These are phyloP conservation scores for Maniola jurtina DNA, from an alignment of 1,140 invertebrate species.

Conservation along the genomic window DNA sequence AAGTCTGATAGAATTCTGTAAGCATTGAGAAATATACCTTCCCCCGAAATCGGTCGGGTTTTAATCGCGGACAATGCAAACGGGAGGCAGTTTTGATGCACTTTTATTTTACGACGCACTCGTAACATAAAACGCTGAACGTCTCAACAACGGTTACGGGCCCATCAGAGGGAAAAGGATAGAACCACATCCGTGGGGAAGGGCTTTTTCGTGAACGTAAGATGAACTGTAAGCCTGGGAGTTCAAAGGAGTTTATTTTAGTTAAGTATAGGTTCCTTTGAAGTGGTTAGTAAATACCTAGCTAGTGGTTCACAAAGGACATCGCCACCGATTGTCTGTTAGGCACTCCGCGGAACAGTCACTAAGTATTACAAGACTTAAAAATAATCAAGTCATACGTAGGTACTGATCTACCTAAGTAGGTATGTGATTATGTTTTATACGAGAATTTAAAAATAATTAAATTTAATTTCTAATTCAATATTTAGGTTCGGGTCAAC, in stretches of 20 bases:
- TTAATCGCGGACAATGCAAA: slow-evolving; percentile 71
- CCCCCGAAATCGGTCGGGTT: slow-evolving; percentile 51
- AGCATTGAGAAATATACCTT: slow-evolving; percentile 18
- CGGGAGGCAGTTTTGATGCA: slow-evolving; percentile 71
- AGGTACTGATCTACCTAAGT: too few relatives aligned
- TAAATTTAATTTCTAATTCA: too few relatives aligned
- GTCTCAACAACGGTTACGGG: slow-evolving; percentile 71
- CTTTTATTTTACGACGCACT: slow-evolving; percentile 76
- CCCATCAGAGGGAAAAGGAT: slow-evolving; percentile 49
- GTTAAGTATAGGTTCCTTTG: not conserved
- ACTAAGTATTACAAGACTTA: too few relatives aligned
- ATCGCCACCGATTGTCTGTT: too few relatives aligned
- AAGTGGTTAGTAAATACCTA: not conserved
- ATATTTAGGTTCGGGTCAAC: too few relatives aligned
- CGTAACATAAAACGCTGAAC: slow-evolving; percentile 74
- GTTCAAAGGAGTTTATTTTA: slow-evolving; percentile 9
- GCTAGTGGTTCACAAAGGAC: too few relatives aligned
- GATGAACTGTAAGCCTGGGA: not conserved
- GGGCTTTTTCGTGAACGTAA: slow-evolving; percentile 34
- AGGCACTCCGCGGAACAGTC: too few relatives aligned
- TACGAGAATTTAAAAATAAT: too few relatives aligned
- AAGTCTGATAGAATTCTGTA: slow-evolving; percentile 29
- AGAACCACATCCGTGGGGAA: slow-evolving; percentile 24
- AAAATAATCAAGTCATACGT: too few relatives aligned
- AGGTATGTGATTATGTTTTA: too few relatives aligned